Conservation (phyloP, 2,797 vertebrate genomes). For the Ambastaia sidthimunki region DNA sequence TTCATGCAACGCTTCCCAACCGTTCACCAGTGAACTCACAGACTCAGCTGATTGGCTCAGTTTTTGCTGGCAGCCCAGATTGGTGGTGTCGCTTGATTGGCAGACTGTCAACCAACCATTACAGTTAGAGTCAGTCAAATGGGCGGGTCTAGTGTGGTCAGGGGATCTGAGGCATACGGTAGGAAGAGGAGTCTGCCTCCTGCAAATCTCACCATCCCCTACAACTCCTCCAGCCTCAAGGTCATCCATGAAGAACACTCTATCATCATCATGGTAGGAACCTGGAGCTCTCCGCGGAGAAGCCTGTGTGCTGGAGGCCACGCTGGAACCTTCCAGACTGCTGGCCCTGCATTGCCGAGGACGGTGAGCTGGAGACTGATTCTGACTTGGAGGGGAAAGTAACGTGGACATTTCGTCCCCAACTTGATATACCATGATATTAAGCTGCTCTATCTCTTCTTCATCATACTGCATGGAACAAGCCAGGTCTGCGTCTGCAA, state of each 20-base stretch:
- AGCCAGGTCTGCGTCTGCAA: conserved; percentile 87
- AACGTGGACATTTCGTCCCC: conserved; percentile 96
- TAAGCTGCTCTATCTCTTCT: conserved; percentile 94
- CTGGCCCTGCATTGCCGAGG: conserved; percentile 32
- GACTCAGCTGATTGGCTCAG: conserved; percentile 72
- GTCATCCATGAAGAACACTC: conserved; percentile 97
- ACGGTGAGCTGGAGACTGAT: conserved; percentile 85
- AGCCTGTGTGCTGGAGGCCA: conserved; percentile 77
- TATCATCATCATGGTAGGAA: conserved; percentile 82
- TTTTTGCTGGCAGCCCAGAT: conserved; percentile 65
- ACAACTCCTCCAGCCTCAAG: conserved; percentile 80
- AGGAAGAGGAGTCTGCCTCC: conserved; percentile 46
- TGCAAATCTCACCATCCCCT: conserved; percentile 65
- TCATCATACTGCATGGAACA: conserved; percentile 99
- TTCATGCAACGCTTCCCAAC: conserved; percentile 84
- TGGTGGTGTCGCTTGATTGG: conserved; percentile 69
- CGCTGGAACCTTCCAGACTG: conserved; percentile 66
- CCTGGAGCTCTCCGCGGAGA: conserved; percentile 78
- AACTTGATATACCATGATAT: conserved; percentile 92
- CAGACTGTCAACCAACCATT: conserved; percentile 71
- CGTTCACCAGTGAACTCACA: conserved; percentile 72
- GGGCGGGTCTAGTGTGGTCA: conserved; percentile 60
- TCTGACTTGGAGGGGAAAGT: conserved; percentile 91
- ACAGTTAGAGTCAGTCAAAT: conserved; percentile 63
- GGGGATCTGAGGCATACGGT: conserved; percentile 53